A percentile compares a stretch with the other conserved stretches of the same genome.
Conservation (phyloP, 2,888 invertebrate genomes). For the Dryomyza anilis region DNA sequence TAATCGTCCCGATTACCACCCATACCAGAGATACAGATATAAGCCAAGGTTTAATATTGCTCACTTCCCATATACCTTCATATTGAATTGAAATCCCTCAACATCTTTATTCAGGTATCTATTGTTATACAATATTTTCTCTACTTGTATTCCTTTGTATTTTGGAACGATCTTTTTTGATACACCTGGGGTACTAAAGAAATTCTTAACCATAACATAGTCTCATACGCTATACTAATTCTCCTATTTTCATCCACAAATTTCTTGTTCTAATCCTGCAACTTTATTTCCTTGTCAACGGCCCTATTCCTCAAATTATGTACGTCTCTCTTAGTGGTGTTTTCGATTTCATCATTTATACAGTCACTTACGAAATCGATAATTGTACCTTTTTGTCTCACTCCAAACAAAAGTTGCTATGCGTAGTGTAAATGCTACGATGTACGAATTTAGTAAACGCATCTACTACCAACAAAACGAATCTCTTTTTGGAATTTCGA, state of each 20-base stretch:
- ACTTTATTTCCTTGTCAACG: neutral
- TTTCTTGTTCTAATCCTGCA: neutral
- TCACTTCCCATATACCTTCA: neutral
- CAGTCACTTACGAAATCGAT: neutral
- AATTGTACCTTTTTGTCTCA: neutral
- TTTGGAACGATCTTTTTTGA: neutral
- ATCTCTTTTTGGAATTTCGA: neutral
- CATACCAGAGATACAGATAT: neutral
- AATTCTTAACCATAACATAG: neutral
- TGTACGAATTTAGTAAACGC: no score
- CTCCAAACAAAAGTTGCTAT: neutral
- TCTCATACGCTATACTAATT: neutral
- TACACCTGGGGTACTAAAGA: neutral
- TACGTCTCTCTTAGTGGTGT: neutral
- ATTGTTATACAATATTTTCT: neutral
- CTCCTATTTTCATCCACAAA: neutral
- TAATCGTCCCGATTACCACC: no score
- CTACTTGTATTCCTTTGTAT: neutral
- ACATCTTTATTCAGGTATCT: neutral
- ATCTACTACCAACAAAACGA: no score
- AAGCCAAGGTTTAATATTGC: neutral
- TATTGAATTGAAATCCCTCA: neutral
- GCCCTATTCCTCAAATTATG: neutral
- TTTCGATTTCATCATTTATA: neutral
- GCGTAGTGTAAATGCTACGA: neutral